A percentile compares a stretch with the other conserved stretches of the same genome.
Conservation (phyloP, 2,797 vertebrate species). For the Sternotherus odoratus region DNA sequence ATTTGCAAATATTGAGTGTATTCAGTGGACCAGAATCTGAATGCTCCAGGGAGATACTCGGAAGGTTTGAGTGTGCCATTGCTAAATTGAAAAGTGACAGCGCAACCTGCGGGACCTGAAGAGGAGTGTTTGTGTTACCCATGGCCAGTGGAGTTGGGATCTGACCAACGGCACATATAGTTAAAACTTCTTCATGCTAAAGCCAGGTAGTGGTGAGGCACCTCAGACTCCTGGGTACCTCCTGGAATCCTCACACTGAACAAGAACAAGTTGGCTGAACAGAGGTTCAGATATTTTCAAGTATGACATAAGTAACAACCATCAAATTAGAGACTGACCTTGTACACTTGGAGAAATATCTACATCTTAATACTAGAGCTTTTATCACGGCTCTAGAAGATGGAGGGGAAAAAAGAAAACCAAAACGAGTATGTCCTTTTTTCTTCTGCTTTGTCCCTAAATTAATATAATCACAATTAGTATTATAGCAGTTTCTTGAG, state of each 20-base stretch:
- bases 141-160: background rate
- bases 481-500: background rate
- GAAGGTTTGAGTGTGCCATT: background rate
- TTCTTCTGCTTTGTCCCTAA: background rate
- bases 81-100: background rate
- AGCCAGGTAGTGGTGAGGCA: background rate
- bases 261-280: background rate
- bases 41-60: background rate
- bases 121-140: too few relatives aligned
- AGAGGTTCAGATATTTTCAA: background rate
- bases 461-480: background rate
- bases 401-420: background rate
- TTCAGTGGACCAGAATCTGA: background rate
- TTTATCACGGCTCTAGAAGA: background rate
- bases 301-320: background rate
- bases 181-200: background rate
- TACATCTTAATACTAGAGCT: background rate
- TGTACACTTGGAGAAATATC: background rate
- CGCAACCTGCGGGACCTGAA: background rate
- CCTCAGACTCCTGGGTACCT: background rate
- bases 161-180: background rate
- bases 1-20: background rate
- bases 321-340: background rate
- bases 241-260: background rate
- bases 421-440: background rate